These are phyloP conservation scores for Ahaetulla prasina DNA, from an alignment of 2,113 vertebrate species.

Conservation along the genomic window DNA sequence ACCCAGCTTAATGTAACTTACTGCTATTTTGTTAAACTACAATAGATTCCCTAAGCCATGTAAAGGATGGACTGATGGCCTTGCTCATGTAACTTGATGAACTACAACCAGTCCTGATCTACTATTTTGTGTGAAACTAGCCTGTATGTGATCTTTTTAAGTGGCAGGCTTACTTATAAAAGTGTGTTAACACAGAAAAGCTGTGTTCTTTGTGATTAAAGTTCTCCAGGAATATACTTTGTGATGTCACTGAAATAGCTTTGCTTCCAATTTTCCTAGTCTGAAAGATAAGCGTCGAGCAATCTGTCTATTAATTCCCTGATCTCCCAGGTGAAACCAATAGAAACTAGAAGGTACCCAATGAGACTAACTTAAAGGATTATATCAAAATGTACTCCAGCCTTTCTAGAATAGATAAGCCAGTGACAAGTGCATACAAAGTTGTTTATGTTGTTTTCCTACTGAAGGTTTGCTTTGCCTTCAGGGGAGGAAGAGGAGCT, in stretches of 20 bases:
- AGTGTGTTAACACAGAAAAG: neutral
- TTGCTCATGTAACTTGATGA: neutral
- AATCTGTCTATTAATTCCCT: conserved; percentile 17
- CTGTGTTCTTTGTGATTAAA: neutral
- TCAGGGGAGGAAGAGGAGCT: neutral
- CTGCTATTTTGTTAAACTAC: neutral
- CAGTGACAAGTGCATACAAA: neutral
- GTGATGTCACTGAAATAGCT: neutral
- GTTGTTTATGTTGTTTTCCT: neutral
- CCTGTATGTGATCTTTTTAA: neutral
- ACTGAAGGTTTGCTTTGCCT: neutral
- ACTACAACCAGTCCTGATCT: neutral
- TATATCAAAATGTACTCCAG: neutral
- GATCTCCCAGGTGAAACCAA: conserved; percentile 22
- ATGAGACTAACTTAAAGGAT: neutral
- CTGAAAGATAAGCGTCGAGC: conserved; percentile 13
- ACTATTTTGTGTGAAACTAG: neutral
- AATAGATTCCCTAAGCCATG: neutral
- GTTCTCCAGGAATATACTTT: neutral
- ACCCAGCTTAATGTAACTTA: neutral
- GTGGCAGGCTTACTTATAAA: neutral
- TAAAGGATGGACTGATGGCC: neutral
- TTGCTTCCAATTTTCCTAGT: conserved; percentile 7
- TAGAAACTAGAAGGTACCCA: conserved; percentile 9
- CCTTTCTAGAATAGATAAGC: neutral